Evolutionary conservation across 2,113 vertebrate species (phyloP), one percentile per base, ranked within the genome.

Genomic region (Poeciliopsis occidentalis): DNA sequence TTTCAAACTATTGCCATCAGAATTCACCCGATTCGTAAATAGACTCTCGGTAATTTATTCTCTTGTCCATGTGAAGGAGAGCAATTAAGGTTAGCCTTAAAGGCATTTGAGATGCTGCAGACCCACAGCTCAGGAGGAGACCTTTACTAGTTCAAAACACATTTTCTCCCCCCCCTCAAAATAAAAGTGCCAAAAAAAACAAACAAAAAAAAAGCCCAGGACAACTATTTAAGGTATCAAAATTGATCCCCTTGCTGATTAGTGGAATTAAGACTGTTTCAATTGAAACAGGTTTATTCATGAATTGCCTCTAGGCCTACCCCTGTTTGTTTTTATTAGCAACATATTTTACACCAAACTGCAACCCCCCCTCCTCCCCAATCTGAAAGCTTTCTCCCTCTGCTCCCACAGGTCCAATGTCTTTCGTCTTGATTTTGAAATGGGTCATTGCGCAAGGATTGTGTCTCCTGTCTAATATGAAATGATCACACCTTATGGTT

Each of bases 401-500:
- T 73, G 63, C 65, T 1, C 3, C 26, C n/a, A 4, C 10, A 11
- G 39, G 47, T 44, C 34, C 74, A 64, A 71, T 69, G 69, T n/a
- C 44, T 69, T 70, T 68, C 8, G 69, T 87, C 79, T 76, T 76
- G 8, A 83, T 86, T 66, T 61, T 41, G 62, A 69, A 64, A 75
- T 63, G 73, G 68, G 77, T 75, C 60, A 67, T 65, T 69, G 70
- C 69, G 64, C 26, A 27, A 54, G 41, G 61, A 17, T 24, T 68
- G 67, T 29, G 54, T 13, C 62, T n/a, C 30, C 3, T 65, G 32
- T 34, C 69, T 78, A 70, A 78, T 82, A 47, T 69, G 68, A 83
- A 81, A 85, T 85, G 64, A 89, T 91, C 62, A 80, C 77, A 73
- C 65, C 74, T 73, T 68, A 77, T 71, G 84, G 80, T 83, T 82